Conservation (phyloP, 2,113 vertebrate genomes). For the Epinephelus fuscoguttatus region DNA sequence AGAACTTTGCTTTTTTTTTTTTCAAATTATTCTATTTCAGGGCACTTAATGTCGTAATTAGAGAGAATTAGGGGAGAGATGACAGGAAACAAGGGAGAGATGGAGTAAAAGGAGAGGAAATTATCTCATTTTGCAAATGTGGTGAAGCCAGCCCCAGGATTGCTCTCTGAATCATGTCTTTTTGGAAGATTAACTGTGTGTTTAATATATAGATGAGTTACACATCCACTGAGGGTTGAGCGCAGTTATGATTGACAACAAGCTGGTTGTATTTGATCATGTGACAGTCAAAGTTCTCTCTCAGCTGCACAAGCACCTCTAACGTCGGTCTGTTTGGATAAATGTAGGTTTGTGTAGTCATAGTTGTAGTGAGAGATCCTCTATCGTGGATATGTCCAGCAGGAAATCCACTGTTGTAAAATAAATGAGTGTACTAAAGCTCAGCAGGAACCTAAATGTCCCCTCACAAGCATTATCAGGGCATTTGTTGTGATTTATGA, state of each 20-base stretch:
- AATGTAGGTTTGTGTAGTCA: neutral
- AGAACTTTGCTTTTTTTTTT: neutral
- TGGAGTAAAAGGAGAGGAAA: neutral
- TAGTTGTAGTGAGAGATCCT: neutral
- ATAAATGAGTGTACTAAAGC: neutral
- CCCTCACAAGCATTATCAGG: neutral
- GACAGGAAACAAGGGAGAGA: neutral
- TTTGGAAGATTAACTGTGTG: neutral
- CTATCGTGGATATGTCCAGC: neutral
- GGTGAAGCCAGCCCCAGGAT: too few relatives aligned
- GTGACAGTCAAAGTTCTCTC: slow-evolving; percentile 19
- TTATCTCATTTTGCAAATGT: too few relatives aligned
- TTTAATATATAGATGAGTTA: neutral
- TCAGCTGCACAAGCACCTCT: neutral
- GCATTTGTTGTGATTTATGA: slow-evolving; percentile 8
- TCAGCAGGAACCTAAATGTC: neutral
- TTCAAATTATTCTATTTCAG: neutral
- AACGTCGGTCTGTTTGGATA: neutral
- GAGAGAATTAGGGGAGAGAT: too few relatives aligned
- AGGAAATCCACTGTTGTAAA: neutral
- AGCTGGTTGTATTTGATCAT: neutral
- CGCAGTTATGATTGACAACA: neutral
- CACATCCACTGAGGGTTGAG: neutral
- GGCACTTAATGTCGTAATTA: neutral
- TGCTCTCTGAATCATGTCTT: neutral